Base-by-base conservation (phyloP, 2,113 vertebrate species). In the Zapus hudsonius region DNA sequence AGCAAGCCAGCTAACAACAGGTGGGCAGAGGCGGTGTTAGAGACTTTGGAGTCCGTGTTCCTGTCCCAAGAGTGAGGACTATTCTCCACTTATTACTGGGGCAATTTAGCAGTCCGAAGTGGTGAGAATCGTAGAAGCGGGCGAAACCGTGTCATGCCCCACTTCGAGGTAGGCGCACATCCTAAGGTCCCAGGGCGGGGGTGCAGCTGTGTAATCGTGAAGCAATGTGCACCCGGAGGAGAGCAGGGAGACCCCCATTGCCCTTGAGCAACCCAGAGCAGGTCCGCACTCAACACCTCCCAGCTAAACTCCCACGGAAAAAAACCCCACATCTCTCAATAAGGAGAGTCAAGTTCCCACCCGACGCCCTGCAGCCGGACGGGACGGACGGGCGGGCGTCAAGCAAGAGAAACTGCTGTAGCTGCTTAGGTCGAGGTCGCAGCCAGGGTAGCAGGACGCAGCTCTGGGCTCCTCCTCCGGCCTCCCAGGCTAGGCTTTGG, bases 1-100 rank as follows among this genome's bases (percentile, higher is more conserved):
- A 36, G 33, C 80, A 36, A 38, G 33, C 84, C 40, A 3, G 27
- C 55, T 88, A 93, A 96, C 95, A 95, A 96, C 95, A 97, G 97
- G 96, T 97, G 96, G 94, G 42, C 25, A 5, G 2, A 36, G 4
- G 2, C 29, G 2, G 10, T 1, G 33, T 9, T 16, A 63, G 38
- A 64, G 79, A 36, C 27, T 40, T 59, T 31, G 55, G 84, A 95
- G 70, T 42, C 78, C 1, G 19, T n/a, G 63, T n/a, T 15, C 33
- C 20, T 1, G 38, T n/a, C 47, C 19, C 5, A 38, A 72, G n/a
- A 57, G 64, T 15, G 0, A 23, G 19, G 12, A 2, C 6, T 10
- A 59, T 13, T 15, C 61, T 31, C 42, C 69, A 5, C 3, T 1
- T 15, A 16, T 13, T 38, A 15, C 10, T 52, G 52, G 52, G 52